Evolutionary conservation across 2,113 vertebrate species (phyloP).

Genomic region (Oxyura jamaicensis): DNA sequence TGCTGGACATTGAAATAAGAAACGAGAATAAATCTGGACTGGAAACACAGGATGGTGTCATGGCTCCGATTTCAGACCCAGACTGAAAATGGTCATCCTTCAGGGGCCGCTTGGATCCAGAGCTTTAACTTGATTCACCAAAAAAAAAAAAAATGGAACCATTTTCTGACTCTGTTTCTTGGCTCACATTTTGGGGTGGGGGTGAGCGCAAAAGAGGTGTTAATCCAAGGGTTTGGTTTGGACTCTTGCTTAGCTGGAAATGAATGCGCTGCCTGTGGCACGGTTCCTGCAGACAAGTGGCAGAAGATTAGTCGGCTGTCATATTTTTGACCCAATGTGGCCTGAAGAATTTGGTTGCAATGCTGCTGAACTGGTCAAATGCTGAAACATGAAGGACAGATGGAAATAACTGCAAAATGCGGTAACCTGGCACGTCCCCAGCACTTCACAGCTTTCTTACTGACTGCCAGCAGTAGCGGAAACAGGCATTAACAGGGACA

Average conservation of each 20-base stretch:
- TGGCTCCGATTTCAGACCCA: background rate
- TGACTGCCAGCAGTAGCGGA: background rate
- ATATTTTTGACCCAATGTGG: background rate
- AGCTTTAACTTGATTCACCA: background rate
- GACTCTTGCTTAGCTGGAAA: slow-evolving; percentile 9
- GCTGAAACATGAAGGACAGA: slow-evolving; percentile 4
- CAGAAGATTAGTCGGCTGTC: background rate
- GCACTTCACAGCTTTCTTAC: background rate
- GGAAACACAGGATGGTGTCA: slow-evolving; percentile 13
- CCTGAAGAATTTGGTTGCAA: slow-evolving; percentile 9
- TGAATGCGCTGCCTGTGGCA: background rate
- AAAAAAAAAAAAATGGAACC: background rate
- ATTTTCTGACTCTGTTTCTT: slow-evolving; percentile 16
- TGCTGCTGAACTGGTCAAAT: background rate
- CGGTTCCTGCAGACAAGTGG: background rate
- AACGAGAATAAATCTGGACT: background rate
- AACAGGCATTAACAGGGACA: background rate
- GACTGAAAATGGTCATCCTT: background rate
- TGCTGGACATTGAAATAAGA: background rate
- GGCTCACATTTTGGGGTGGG: slow-evolving; percentile 1
- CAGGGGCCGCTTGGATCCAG: background rate
- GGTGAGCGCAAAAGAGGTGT: slow-evolving; percentile 23
- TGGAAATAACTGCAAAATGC: slow-evolving; percentile 12
- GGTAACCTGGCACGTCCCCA: slow-evolving; percentile 8
- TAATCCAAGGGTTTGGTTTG: slow-evolving; percentile 58